phyloP scores from a whole-genome alignment of 1,140 invertebrate species.

The Eueides isabella region DNA sequence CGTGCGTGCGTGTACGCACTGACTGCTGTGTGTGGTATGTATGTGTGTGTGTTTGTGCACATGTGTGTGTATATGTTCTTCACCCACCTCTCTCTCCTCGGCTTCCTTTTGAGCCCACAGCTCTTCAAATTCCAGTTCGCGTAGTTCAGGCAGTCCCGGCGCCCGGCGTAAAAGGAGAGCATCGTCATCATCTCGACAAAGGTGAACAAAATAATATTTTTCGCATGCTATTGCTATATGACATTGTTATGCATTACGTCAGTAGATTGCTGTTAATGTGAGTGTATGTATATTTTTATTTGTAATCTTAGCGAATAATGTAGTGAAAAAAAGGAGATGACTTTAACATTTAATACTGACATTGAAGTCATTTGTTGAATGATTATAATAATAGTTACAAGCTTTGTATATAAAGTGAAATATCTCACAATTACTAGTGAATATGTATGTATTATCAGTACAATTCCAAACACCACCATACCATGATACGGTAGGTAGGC shows the following conservation, averaged over 20 bases:
- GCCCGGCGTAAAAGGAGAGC: conserved; percentile 69
- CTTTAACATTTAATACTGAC: too few species aligned
- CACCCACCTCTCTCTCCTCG: conserved; percentile 47
- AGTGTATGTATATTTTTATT: background rate
- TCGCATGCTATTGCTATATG: conserved; percentile 24
- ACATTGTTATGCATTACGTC: background rate
- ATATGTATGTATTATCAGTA: too few species aligned
- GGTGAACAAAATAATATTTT: conserved; percentile 52
- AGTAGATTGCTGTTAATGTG: conserved; percentile 8
- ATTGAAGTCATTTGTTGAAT: background rate
- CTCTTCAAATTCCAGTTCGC: conserved; percentile 83
- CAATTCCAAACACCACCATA: too few species aligned
- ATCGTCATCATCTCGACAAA: conserved; percentile 73
- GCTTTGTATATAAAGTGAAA: background rate
- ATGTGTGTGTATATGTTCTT: conserved; percentile 41
- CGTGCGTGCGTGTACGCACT: conserved; percentile 39
- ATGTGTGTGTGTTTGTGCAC: conserved; percentile 35
- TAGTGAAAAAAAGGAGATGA: background rate
- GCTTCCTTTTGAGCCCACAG: conserved; percentile 71
- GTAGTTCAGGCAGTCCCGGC: conserved; percentile 70
- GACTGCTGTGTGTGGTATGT: conserved; percentile 23
- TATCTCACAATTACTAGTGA: too few species aligned
- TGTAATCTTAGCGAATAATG: background rate
- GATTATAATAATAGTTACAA: background rate
- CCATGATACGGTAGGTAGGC: background rate